These are phyloP conservation scores for Eunapius fragilis DNA, from an alignment of 37 sponge, comb jelly and placozoan species.

Conservation along the genomic window DNA sequence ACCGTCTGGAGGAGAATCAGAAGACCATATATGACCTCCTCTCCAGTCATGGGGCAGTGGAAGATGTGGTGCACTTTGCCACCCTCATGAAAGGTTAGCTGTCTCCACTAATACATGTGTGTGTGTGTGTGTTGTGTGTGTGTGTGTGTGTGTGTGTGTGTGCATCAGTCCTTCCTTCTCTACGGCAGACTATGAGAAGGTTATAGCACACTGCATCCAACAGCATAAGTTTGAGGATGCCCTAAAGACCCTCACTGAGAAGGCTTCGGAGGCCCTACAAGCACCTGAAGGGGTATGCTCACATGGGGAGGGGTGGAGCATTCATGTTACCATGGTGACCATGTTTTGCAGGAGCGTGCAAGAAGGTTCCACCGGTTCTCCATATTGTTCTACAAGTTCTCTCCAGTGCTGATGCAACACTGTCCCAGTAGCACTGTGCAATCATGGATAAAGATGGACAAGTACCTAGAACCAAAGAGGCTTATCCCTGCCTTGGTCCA, in stretches of 20 bases:
- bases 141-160: not conserved
- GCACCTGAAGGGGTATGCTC: constrained; percentile 25
- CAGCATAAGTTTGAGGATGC: constrained; percentile 75
- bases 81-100: constrained; percentile 79
- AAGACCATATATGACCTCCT: constrained; percentile 85
- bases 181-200: constrained; percentile 80
- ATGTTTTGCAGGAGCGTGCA: constrained; percentile 1
- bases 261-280: constrained; percentile 24
- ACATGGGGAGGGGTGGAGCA: no score
- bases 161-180: not conserved
- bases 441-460: constrained; percentile 71
- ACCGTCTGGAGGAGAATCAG: constrained; percentile 73
- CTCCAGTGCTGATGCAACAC: constrained; percentile 85
- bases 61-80: constrained; percentile 92
- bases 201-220: constrained; percentile 86
- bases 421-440: constrained; percentile 79
- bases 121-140: not conserved
- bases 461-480: constrained; percentile 65
- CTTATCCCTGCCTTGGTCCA: constrained; percentile 93
- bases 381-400: constrained; percentile 87
- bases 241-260: constrained; percentile 64
- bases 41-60: constrained; percentile 89
- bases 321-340: no score
- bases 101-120: constrained; percentile 1
- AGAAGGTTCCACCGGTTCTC: constrained; percentile 48